A percentile compares a stretch with the other conserved stretches of the same genome.
Conservation (phyloP, 2,888 invertebrate genomes). For the Scaptomyza tumidula region DNA sequence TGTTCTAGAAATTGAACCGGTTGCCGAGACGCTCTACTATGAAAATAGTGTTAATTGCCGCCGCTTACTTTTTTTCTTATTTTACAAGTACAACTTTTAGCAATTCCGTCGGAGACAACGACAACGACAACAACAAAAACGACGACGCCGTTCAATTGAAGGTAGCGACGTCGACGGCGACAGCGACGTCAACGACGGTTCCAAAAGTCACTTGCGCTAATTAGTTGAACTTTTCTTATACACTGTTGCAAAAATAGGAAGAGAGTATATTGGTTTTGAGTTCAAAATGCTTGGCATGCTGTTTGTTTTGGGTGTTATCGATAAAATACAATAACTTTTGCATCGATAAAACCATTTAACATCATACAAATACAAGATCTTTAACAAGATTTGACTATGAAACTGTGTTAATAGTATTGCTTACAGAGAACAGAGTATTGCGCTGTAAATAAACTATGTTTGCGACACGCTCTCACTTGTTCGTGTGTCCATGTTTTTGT, state of each 20-base stretch:
- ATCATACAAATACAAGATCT: no score
- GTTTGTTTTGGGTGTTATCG: no score
- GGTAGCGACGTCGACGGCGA: conserved; percentile 33
- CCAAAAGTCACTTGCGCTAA: conserved; percentile 75
- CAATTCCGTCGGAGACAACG: conserved; percentile 11
- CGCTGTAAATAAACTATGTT: neutral
- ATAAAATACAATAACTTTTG: no score
- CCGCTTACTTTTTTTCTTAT: conserved; percentile 27
- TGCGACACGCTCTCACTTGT: neutral
- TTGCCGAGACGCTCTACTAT: conserved; percentile 48
- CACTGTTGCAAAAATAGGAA: neutral
- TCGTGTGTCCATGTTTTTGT: conserved; percentile 2
- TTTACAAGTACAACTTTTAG: conserved; percentile 45
- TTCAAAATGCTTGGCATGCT: no score
- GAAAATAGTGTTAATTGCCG: conserved; percentile 70
- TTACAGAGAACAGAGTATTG: neutral
- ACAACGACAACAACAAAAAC: conserved; percentile 4
- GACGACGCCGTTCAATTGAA: conserved; percentile 55
- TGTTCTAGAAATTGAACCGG: conserved; percentile 54
- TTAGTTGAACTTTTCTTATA: conserved; percentile 51
- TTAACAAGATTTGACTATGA: no score
- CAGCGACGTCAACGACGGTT: conserved; percentile 38
- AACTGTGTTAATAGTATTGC: no score
- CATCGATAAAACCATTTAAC: no score
- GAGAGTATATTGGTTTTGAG: neutral